These are phyloP conservation scores for Ephialtes manifestator DNA, from an alignment of 2,888 invertebrate species.

Conservation along the genomic window DNA sequence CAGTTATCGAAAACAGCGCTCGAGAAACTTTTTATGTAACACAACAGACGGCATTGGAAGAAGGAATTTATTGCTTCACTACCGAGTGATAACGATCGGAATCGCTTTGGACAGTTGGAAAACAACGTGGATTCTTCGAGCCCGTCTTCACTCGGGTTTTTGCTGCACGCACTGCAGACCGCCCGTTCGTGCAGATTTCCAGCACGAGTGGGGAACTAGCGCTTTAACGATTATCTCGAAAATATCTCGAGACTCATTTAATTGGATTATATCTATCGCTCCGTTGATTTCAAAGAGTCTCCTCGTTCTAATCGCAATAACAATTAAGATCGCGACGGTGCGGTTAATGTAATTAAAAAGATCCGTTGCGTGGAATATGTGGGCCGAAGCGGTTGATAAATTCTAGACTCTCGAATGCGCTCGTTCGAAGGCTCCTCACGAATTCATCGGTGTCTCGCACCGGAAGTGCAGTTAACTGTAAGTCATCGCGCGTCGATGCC, in stretches of 20 bases:
- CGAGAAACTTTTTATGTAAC: conserved; percentile 1
- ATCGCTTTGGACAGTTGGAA: conserved; percentile 56
- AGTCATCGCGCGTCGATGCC: conserved; percentile 12
- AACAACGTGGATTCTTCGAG: conserved; percentile 58
- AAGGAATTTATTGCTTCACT: conserved; percentile 48
- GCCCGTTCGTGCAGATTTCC: no score
- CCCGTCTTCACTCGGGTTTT: conserved; percentile 49
- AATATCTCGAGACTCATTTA: neutral
- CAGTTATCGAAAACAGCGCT: neutral
- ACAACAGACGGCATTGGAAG: conserved; percentile 2
- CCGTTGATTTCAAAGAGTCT: conserved; percentile 21
- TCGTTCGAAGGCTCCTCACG: conserved; percentile 41
- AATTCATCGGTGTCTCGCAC: conserved; percentile 34
- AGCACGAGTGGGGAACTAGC: neutral
- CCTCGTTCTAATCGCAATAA: neutral
- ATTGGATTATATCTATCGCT: conserved; percentile 7
- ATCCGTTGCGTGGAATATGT: neutral
- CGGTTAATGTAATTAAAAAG: no score
- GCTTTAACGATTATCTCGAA: neutral
- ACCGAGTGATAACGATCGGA: conserved; percentile 54
- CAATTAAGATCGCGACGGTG: no score
- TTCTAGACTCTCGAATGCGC: conserved; percentile 28
- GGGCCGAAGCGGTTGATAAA: neutral
- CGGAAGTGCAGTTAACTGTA: conserved; percentile 71
- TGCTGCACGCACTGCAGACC: conserved; percentile 26